phyloP scores from a whole-genome alignment of 2,888 invertebrate genomes.

The Branchellion lobata region DNA sequence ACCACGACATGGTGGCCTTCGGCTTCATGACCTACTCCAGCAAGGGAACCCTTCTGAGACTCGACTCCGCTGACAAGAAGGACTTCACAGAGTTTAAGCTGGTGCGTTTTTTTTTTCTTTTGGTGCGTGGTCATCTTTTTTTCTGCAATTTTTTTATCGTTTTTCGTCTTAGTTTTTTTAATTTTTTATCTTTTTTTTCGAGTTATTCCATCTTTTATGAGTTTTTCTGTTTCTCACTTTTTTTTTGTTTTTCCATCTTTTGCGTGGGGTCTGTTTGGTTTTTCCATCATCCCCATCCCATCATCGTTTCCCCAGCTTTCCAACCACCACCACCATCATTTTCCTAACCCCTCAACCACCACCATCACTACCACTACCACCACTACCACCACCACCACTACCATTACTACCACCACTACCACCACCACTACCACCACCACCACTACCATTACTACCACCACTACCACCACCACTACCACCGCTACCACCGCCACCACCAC shows the following conservation, averaged over 20 bases:
- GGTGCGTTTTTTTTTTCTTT: conserved; percentile 53
- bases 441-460: background rate
- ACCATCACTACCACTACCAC: too few relatives aligned
- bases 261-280: too few relatives aligned
- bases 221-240: too few relatives aligned
- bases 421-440: background rate
- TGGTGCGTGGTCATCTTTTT: background rate
- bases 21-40: conserved; percentile 60
- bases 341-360: too few relatives aligned
- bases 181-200: too few relatives aligned
- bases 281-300: too few relatives aligned
- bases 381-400: too few relatives aligned
- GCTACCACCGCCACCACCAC: background rate
- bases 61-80: conserved; percentile 54
- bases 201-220: too few relatives aligned
- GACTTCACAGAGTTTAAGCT: conserved; percentile 59
- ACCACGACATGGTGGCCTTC: conserved; percentile 57
- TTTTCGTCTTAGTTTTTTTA: too few relatives aligned
- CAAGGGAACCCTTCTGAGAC: conserved; percentile 56
- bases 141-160: background rate
- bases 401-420: background rate
- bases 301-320: too few relatives aligned
- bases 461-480: background rate
- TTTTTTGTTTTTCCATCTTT: too few relatives aligned
- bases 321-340: too few relatives aligned